These are phyloP conservation scores for Malurus alboscapulatus DNA, from an alignment of 2,113 vertebrate species.

Conservation along the genomic window DNA sequence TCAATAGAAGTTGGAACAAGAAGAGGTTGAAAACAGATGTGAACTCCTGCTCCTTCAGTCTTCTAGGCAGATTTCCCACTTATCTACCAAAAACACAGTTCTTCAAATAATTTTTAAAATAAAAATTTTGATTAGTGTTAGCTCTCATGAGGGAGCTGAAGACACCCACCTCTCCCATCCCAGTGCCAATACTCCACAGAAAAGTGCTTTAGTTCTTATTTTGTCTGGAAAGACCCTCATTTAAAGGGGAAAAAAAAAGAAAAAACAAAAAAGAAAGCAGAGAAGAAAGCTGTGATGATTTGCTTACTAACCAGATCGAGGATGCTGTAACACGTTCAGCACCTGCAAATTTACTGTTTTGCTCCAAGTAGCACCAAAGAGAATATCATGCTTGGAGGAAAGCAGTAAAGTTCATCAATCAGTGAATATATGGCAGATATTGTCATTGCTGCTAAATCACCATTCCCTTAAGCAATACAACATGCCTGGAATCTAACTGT, in stretches of 20 bases:
- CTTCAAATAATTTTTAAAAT: not conserved
- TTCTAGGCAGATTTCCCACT: not conserved
- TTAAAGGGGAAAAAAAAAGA: not conserved
- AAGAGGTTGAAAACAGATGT: not conserved
- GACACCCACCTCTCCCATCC: too few relatives aligned
- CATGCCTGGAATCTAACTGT: not conserved
- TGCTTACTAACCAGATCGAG: not conserved
- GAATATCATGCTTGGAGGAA: constrained; percentile 10
- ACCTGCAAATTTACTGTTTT: not conserved
- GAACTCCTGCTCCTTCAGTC: not conserved
- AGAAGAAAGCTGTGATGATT: not conserved
- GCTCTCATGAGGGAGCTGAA: not conserved
- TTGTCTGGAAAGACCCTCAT: not conserved
- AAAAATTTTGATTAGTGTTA: not conserved
- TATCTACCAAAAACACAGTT: rapidly evolving
- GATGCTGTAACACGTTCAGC: not conserved
- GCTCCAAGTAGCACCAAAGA: constrained; percentile 6
- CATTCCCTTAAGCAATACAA: not conserved
- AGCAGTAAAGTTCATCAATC: not conserved
- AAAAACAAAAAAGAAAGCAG: not conserved
- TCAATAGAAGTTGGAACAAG: not conserved
- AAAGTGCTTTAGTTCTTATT: not conserved
- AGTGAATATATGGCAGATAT: not conserved
- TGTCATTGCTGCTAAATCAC: not conserved
- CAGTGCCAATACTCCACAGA: not conserved